Evolutionary conservation across 2,113 vertebrate species (phyloP).

Genomic region (Urocolius indicus): DNA sequence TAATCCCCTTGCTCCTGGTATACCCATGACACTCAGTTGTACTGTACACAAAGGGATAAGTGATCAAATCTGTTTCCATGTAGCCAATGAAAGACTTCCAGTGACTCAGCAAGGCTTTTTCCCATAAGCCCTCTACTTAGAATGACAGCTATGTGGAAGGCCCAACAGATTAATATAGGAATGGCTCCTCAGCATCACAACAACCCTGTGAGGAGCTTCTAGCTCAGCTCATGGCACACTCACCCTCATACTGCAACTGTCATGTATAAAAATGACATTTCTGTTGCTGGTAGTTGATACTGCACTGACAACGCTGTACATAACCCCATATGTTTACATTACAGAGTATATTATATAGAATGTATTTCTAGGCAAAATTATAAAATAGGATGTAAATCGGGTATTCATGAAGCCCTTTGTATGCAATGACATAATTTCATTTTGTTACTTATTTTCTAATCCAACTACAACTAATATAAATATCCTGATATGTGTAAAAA

Average conservation of each 20-base stretch:
- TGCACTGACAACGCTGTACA: background rate
- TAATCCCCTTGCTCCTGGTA: slow-evolving; percentile 32
- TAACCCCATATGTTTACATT: background rate
- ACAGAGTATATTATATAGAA: background rate
- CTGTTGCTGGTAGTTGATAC: background rate
- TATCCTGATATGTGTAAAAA: background rate
- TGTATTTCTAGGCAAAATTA: background rate
- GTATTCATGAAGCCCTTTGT: background rate
- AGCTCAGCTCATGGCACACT: background rate
- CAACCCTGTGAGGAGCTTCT: background rate
- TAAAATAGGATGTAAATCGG: background rate
- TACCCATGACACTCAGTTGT: background rate
- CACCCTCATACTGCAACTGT: background rate
- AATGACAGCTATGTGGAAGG: background rate
- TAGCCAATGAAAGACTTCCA: background rate
- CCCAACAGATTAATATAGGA: background rate
- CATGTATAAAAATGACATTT: background rate
- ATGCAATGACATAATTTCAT: background rate
- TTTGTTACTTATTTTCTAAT: background rate
- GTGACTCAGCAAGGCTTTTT: slow-evolving; percentile 23
- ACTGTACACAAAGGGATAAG: background rate
- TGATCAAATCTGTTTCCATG: background rate
- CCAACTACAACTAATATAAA: background rate
- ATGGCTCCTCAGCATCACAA: background rate
- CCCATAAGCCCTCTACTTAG: background rate